Evolutionary conservation across 1,140 invertebrate species (phyloP).

Genomic region (Laupala kohalensis): DNA sequence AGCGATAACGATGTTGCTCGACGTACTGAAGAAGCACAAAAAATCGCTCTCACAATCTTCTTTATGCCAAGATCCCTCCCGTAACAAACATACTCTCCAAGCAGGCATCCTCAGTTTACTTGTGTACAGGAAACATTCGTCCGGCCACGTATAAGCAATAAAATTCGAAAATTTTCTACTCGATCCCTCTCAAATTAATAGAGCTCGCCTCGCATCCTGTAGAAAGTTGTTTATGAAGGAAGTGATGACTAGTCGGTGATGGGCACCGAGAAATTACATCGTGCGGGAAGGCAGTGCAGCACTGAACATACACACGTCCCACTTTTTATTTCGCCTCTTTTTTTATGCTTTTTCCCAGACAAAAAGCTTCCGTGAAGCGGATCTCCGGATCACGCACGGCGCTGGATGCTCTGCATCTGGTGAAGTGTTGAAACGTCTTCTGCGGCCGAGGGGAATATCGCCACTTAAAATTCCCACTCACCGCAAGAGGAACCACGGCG

Average conservation of each 20-base stretch:
- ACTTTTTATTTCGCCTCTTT: not conserved
- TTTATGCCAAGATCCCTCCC: not conserved
- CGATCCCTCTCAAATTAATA: not conserved
- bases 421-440: too few species aligned
- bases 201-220: not conserved
- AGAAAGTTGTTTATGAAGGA: not conserved
- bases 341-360: not conserved
- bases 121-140: not conserved
- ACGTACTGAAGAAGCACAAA: not conserved
- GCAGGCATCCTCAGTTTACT: not conserved
- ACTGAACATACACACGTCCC: not conserved
- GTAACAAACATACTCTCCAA: not conserved
- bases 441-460: too few species aligned
- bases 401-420: too few species aligned
- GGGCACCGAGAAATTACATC: not conserved
- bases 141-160: not conserved
- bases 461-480: too few species aligned
- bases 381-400: too few species aligned
- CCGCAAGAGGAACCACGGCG: too few species aligned
- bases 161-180: not conserved
- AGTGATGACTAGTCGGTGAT: not conserved
- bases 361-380: too few species aligned
- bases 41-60: not conserved
- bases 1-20: not conserved
- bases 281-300: not conserved